A percentile compares a stretch with the other conserved stretches of the same genome.
Conservation (phyloP, 2,113 vertebrate species). For the Trichechus manatus region DNA sequence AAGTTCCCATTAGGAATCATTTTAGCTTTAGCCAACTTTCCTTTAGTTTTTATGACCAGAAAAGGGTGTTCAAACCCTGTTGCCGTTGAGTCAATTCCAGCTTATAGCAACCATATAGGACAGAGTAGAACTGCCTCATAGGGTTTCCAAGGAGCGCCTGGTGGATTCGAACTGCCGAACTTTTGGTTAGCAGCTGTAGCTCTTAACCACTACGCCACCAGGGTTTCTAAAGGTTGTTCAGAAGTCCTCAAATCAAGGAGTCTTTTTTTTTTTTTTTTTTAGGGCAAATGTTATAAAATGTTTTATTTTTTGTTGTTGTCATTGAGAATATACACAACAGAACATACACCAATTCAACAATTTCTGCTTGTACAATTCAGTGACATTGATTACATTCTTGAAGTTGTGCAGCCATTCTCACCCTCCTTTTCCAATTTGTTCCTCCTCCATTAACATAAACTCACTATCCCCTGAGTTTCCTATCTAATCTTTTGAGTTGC, state of each 20-base stretch:
- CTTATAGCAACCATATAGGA: no score
- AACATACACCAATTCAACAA: background rate
- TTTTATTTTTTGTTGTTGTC: background rate
- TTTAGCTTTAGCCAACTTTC: background rate
- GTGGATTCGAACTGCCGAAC: no score
- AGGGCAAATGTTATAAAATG: background rate
- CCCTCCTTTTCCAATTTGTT: background rate
- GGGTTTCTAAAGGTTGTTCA: background rate
- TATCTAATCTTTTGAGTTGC: background rate
- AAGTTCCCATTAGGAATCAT: conserved; percentile 15
- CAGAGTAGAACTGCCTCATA: no score
- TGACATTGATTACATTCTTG: background rate
- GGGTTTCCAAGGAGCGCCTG: no score
- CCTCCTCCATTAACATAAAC: background rate
- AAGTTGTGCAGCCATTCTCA: background rate
- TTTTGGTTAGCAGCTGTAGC: no score
- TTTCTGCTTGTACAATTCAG: background rate
- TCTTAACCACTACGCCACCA: no score
- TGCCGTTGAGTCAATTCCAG: no score
- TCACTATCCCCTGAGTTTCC: background rate
- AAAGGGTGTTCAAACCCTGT: background rate
- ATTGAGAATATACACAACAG: background rate
- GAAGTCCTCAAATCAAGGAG: conserved; percentile 8
- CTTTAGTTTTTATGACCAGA: background rate
- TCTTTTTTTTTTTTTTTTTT: background rate